Conservation (phyloP, 1,140 invertebrate species). For the Mycetomoellerius zeteki region DNA sequence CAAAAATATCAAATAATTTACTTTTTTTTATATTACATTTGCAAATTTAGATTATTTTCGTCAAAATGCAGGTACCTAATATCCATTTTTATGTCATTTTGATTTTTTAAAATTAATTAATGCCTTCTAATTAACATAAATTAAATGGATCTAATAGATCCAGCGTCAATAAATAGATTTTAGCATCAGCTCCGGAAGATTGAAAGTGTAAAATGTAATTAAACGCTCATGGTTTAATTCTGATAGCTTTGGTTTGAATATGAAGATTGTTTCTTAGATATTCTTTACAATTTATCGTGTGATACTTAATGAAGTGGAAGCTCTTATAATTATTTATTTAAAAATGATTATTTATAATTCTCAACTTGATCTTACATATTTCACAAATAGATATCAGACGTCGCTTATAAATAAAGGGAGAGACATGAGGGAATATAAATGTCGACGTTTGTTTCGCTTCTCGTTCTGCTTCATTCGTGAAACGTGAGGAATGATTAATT, state of each 20-base stretch:
- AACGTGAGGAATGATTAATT: neutral
- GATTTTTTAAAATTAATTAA: too few relatives aligned
- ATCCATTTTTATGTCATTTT: too few relatives aligned
- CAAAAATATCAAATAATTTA: too few relatives aligned
- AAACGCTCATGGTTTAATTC: neutral
- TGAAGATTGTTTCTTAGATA: neutral
- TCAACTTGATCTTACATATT: neutral
- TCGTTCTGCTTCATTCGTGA: neutral
- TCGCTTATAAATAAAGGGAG: neutral
- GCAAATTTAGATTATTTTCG: too few relatives aligned
- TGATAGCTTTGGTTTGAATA: neutral
- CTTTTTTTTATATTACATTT: too few relatives aligned
- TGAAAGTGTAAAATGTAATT: neutral
- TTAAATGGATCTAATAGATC: too few relatives aligned
- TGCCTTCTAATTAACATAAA: too few relatives aligned
- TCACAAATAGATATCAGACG: neutral
- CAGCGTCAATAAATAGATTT: too few relatives aligned
- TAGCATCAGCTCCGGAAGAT: too few relatives aligned
- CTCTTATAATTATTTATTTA: neutral
- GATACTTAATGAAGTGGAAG: neutral
- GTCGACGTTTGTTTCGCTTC: neutral
- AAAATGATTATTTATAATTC: neutral
- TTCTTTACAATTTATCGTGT: neutral
- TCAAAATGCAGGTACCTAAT: too few relatives aligned
- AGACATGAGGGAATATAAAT: constrained; percentile 13